Conservation (phyloP, 1,140 invertebrate species). For the Drosophila tropicalis region DNA sequence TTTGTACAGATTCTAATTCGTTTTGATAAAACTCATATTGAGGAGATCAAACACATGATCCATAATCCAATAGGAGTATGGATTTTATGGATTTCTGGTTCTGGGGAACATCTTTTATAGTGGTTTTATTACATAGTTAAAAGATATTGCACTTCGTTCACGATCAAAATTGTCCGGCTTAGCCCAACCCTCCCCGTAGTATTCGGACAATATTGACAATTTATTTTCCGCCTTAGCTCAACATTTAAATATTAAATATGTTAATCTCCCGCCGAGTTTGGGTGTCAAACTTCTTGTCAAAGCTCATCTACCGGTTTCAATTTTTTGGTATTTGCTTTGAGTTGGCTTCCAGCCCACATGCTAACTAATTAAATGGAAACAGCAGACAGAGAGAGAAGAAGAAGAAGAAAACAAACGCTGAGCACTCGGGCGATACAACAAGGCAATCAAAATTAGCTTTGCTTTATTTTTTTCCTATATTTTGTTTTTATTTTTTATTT, state of each 20-base stretch:
- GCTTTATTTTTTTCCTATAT: conserved; percentile 9
- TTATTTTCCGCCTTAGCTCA: neutral
- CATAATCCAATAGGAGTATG: too few species aligned
- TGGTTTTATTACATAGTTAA: too few species aligned
- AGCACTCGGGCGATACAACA: conserved; percentile 2
- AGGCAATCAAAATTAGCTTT: conserved; percentile 58
- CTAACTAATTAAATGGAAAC: conserved; percentile 62
- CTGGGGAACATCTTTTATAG: too few species aligned
- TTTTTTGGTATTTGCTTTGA: conserved; percentile 1
- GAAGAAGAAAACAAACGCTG: conserved; percentile 13
- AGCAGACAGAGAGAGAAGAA: conserved; percentile 26
- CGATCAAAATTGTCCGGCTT: too few species aligned
- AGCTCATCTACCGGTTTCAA: conserved; percentile 44
- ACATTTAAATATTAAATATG: conserved; percentile 18
- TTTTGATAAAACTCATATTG: too few species aligned
- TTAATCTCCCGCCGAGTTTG: conserved; percentile 28
- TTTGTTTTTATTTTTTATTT: conserved; percentile 31
- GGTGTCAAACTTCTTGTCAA: conserved; percentile 18
- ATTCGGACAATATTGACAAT: neutral
- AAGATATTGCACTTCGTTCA: too few species aligned
- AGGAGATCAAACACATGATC: too few species aligned
- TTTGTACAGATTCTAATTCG: too few species aligned
- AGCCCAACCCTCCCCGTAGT: too few species aligned
- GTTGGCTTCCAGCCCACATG: conserved; percentile 27
- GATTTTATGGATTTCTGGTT: too few species aligned